A percentile compares a stretch with the other conserved stretches of the same genome.
Conservation (phyloP, 2,888 invertebrate species). For the Eupithecia centaureata region DNA sequence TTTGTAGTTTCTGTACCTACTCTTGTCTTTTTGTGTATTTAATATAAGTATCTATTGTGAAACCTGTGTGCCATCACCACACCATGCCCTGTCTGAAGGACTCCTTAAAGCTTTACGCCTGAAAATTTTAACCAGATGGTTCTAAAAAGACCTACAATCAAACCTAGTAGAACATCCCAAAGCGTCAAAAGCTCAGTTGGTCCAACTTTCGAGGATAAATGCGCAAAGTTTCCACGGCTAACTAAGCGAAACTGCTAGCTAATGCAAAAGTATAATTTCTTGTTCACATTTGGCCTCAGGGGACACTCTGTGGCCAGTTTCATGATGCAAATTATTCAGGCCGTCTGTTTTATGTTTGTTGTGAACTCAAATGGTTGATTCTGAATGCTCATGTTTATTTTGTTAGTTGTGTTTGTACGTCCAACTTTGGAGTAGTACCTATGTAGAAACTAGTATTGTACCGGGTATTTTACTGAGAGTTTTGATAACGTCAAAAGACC, state of each 20-base stretch:
- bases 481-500: neutral
- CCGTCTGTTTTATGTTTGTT: constrained; percentile 46
- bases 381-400: constrained; percentile 40
- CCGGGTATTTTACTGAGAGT: neutral
- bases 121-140: constrained; percentile 45
- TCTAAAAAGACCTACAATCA: constrained; percentile 49
- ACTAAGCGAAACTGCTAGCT: constrained; percentile 68
- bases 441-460: neutral
- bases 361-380: constrained; percentile 40
- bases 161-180: constrained; percentile 37
- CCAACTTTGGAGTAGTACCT: neutral
- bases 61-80: too few species aligned
- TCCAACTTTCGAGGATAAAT: constrained; percentile 68
- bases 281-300: constrained; percentile 51
- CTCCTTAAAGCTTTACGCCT: too few species aligned
- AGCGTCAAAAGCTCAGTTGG: constrained; percentile 42
- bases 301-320: constrained; percentile 48
- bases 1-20: too few species aligned
- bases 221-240: constrained; percentile 67
- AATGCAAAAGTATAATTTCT: constrained; percentile 70
- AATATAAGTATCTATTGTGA: too few species aligned
- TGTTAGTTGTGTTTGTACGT: constrained; percentile 6
- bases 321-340: constrained; percentile 58
- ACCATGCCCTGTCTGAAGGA: too few species aligned
- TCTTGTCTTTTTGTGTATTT: too few species aligned